A percentile compares a stretch with the other conserved stretches of the same genome.
phyloP scores from a whole-genome alignment of 2,113 vertebrate species.

The Cavia aperea region DNA sequence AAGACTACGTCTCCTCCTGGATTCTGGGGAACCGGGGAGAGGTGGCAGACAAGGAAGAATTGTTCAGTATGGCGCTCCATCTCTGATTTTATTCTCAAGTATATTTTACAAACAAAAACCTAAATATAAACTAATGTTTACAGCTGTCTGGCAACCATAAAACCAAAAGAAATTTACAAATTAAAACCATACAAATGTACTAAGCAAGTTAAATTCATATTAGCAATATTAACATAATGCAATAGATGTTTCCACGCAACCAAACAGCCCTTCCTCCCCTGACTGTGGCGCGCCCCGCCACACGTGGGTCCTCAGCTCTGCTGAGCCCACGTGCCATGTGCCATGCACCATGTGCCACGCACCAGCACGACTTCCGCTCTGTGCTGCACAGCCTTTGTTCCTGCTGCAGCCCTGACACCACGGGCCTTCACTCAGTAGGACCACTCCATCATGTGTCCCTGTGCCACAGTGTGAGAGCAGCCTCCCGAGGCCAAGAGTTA shows the following conservation, averaged over 20 bases:
- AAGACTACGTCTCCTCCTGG: background rate
- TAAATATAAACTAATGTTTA: slow-evolving; percentile 29
- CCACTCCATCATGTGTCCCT: background rate
- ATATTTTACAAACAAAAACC: slow-evolving; percentile 5
- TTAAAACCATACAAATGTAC: slow-evolving; percentile 6
- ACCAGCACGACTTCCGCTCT: background rate
- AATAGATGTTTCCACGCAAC: background rate
- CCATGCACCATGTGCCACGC: fast-evolving
- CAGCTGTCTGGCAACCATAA: slow-evolving; percentile 21
- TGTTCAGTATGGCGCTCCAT: background rate
- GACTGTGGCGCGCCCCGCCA: background rate
- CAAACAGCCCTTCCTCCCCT: fast-evolving
- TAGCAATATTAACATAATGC: background rate
- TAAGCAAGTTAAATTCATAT: background rate
- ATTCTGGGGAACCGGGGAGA: too few relatives aligned
- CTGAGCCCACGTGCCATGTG: background rate
- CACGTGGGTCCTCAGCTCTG: background rate
- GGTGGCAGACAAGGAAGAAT: background rate
- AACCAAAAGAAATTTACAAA: slow-evolving; percentile 38
- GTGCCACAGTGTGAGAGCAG: background rate
- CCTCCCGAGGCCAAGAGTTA: fast-evolving
- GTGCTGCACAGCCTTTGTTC: background rate
- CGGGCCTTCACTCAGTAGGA: background rate
- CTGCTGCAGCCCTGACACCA: background rate
- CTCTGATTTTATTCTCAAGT: background rate